A percentile compares a stretch with the other conserved stretches of the same genome.
Evolutionary conservation across 2,888 invertebrate genomes (phyloP).

Genomic region (Bugulina stolonifera): DNA sequence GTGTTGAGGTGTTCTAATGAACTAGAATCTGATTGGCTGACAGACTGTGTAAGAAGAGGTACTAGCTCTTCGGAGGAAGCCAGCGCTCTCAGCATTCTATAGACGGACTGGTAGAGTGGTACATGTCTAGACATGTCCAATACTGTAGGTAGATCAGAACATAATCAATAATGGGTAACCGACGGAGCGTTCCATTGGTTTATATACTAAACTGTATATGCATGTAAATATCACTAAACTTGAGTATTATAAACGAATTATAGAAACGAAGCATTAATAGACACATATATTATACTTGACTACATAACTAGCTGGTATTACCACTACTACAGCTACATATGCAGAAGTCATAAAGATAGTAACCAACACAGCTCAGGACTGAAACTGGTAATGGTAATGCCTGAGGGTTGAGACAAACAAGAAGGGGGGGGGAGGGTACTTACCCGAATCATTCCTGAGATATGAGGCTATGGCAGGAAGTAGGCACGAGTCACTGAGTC

Average conservation of each 20-base stretch:
- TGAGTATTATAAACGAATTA: too few relatives aligned
- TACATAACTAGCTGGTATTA: too few relatives aligned
- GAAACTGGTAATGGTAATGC: too few relatives aligned
- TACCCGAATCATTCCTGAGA: slow-evolving; percentile 81
- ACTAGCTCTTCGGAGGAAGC: slow-evolving; percentile 62
- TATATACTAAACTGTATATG: too few relatives aligned
- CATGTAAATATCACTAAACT: too few relatives aligned
- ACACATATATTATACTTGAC: too few relatives aligned
- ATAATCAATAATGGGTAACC: too few relatives aligned
- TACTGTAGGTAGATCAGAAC: slow-evolving; percentile 56
- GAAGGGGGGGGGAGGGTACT: neutral
- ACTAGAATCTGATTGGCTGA: slow-evolving; percentile 48
- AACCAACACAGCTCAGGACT: too few relatives aligned
- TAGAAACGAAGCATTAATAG: too few relatives aligned
- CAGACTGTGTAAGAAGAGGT: slow-evolving; percentile 57
- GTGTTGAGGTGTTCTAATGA: slow-evolving; percentile 72
- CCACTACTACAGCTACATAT: too few relatives aligned
- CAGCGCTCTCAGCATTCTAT: slow-evolving; percentile 60
- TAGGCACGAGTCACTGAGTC: slow-evolving; percentile 75
- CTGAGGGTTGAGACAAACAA: neutral
- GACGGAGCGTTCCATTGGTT: too few relatives aligned
- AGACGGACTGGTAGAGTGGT: slow-evolving; percentile 72
- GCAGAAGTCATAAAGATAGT: too few relatives aligned
- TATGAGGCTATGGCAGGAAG: slow-evolving; percentile 83
- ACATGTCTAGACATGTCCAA: slow-evolving; percentile 95